Conservation (phyloP, 2,113 vertebrate genomes). For the Turdus rufiventris region DNA sequence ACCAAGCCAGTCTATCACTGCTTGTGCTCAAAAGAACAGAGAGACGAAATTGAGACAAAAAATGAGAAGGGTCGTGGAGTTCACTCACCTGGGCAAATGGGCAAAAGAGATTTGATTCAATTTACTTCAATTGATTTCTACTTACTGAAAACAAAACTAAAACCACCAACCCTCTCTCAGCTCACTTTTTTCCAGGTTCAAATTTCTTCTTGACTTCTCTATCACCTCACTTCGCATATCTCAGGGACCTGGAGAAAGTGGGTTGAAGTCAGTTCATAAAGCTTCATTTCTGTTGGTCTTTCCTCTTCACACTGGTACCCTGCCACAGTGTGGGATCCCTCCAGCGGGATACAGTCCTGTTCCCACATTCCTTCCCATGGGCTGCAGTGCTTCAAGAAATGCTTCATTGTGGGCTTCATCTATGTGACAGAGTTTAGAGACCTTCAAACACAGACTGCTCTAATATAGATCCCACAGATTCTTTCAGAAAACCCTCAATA, state of each 20-base stretch:
- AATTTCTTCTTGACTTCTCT: background rate
- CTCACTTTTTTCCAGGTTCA: background rate
- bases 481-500: background rate
- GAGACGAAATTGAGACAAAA: background rate
- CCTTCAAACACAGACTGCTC: background rate
- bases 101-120: background rate
- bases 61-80: background rate
- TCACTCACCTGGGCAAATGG: background rate
- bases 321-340: background rate
- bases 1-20: background rate
- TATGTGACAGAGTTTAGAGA: background rate
- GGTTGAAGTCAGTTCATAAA: background rate
- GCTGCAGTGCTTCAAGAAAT: background rate
- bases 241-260: background rate
- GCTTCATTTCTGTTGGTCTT: background rate
- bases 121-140: background rate
- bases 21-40: background rate
- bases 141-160: background rate
- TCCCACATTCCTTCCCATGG: rapidly evolving
- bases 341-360: background rate
- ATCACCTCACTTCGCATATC: rapidly evolving
- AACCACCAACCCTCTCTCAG: rapidly evolving
- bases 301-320: background rate
- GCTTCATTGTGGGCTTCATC: background rate
- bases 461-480: background rate